phyloP scores from a whole-genome alignment of 2,113 vertebrate genomes.

The Prunella fulvescens region DNA sequence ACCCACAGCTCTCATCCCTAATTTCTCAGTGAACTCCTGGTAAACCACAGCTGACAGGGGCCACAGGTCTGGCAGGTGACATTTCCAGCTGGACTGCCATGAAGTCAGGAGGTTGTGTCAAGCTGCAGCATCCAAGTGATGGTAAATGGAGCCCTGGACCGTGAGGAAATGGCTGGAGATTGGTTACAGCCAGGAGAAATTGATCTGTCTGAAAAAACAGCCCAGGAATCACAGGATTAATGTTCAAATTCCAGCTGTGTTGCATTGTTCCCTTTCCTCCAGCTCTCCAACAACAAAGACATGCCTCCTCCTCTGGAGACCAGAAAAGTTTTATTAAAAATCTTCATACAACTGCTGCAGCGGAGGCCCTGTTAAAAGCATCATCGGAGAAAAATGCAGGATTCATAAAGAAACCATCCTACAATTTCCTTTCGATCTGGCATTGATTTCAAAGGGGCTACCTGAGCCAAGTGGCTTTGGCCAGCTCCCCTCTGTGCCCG shows the following conservation, averaged over 20 bases:
- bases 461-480: conserved; percentile 40
- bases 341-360: conserved; percentile 72
- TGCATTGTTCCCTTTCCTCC: conserved; percentile 70
- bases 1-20: not conserved
- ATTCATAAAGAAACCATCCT: conserved; percentile 70
- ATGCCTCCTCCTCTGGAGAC: conserved; percentile 72
- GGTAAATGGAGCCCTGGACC: conserved; percentile 47
- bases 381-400: conserved; percentile 55
- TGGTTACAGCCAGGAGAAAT: conserved; percentile 73
- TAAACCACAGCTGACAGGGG: not conserved
- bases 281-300: conserved; percentile 77
- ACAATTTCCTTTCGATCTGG: conserved; percentile 72
- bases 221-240: conserved; percentile 70
- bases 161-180: conserved; percentile 63
- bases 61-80: not conserved
- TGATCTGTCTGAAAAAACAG: conserved; percentile 75
- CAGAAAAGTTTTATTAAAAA: conserved; percentile 78
- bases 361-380: conserved; percentile 63
- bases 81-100: conserved; percentile 54
- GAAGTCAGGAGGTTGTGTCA: conserved; percentile 56
- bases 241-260: conserved; percentile 70
- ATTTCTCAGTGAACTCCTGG: conserved; percentile 40
- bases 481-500: conserved; percentile 23
- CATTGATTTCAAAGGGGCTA: conserved; percentile 73
- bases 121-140: conserved; percentile 51